Percentiles rank a stretch among this genome's conserved stretches.
Conservation (phyloP, 2,888 invertebrate genomes). For the Hipparchia sbordonii region DNA sequence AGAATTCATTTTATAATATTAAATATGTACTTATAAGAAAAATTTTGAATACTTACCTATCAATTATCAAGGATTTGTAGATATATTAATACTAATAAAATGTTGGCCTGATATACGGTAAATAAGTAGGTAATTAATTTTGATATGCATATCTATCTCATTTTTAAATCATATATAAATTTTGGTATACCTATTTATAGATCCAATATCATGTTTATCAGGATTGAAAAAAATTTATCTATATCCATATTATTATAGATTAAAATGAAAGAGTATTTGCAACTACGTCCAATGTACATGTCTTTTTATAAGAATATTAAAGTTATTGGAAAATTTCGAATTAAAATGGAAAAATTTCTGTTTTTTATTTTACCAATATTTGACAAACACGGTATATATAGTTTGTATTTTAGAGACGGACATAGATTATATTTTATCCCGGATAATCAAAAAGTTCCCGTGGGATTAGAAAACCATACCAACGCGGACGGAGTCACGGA, state of each 20-base stretch:
- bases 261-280: too few species aligned
- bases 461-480: too few species aligned
- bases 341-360: too few species aligned
- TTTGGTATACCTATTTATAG: background rate
- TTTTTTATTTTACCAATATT: too few species aligned
- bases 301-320: too few species aligned
- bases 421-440: too few species aligned
- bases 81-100: slow-evolving; percentile 1
- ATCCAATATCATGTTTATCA: slow-evolving; percentile 4
- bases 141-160: background rate
- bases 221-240: background rate
- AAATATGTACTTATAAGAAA: background rate
- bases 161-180: slow-evolving; percentile 7
- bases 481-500: too few species aligned
- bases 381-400: too few species aligned
- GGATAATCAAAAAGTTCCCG: too few species aligned
- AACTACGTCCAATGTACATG: too few species aligned
- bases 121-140: background rate
- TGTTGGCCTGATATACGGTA: background rate
- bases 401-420: too few species aligned
- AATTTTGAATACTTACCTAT: background rate
- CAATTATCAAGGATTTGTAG: slow-evolving; percentile 11
- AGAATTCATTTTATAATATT: background rate
- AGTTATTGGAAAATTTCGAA: background rate
- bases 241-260: background rate